Evolutionary conservation across 1,140 invertebrate species (phyloP).

Genomic region (Centruroides sculpturatus): DNA sequence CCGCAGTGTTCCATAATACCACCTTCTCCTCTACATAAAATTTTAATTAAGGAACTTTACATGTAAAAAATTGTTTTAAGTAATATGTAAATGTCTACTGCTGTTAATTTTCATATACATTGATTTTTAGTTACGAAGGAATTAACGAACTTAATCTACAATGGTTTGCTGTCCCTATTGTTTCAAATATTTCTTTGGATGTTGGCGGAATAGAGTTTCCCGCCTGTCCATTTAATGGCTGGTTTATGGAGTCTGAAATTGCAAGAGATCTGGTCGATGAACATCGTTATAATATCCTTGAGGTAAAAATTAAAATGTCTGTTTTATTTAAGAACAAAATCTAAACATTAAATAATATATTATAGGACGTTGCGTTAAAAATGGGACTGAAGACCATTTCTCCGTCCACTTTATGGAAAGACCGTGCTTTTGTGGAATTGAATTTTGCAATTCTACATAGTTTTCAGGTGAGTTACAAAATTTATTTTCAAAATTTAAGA

Average conservation of each 20-base stretch:
- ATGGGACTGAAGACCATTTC: conserved; percentile 79
- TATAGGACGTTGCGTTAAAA: conserved; percentile 53
- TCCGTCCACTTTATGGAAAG: conserved; percentile 75
- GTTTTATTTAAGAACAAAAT: background rate
- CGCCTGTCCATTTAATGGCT: conserved; percentile 84
- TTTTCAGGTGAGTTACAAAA: conserved; percentile 34
- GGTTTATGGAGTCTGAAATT: conserved; percentile 96
- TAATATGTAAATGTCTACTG: too few species aligned
- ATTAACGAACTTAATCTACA: conserved; percentile 66
- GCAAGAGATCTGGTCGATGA: conserved; percentile 77
- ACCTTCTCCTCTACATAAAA: too few species aligned
- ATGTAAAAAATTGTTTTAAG: too few species aligned
- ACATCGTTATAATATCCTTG: conserved; percentile 70
- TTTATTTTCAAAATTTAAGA: too few species aligned
- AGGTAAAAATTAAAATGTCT: conserved; percentile 39
- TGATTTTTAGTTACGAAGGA: conserved; percentile 55
- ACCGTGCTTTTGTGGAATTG: conserved; percentile 74
- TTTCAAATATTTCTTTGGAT: conserved; percentile 81
- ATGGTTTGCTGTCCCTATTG: conserved; percentile 79
- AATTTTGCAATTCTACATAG: conserved; percentile 83
- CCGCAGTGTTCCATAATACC: too few species aligned
- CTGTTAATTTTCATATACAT: too few species aligned
- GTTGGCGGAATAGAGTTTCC: conserved; percentile 91
- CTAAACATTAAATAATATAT: background rate
- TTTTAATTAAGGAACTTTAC: too few species aligned